Evolutionary conservation across 2,888 invertebrate genomes (phyloP).

Genomic region (Drosophila macrospina): DNA sequence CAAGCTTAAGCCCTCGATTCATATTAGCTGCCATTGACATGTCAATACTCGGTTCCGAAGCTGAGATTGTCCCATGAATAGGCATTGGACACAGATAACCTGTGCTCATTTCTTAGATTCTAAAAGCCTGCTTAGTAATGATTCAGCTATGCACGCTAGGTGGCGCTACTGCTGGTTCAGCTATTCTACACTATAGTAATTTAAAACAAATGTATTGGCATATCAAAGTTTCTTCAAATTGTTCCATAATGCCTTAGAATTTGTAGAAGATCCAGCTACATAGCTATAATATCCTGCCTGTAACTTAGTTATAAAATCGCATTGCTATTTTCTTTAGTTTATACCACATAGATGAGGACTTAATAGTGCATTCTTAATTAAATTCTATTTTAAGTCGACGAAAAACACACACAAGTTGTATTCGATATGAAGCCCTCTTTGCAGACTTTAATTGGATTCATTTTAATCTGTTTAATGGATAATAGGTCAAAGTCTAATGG

Average conservation of each 20-base stretch:
- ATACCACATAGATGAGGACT: not conserved
- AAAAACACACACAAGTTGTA: not conserved
- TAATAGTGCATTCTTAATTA: not conserved
- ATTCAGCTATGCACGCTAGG: not conserved
- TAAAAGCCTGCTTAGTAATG: not conserved
- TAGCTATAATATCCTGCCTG: too few relatives aligned
- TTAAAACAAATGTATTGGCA: too few relatives aligned
- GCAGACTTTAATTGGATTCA: not conserved
- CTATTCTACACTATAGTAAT: too few relatives aligned
- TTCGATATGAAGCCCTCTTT: not conserved
- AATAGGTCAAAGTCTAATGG: not conserved
- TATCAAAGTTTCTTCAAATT: too few relatives aligned
- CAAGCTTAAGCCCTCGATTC: not conserved
- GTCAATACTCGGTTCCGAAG: not conserved
- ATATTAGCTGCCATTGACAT: not conserved
- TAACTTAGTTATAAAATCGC: too few relatives aligned
- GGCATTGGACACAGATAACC: constrained; percentile 2
- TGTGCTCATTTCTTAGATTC: not conserved
- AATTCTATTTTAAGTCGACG: not conserved
- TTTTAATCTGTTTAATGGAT: constrained; percentile 17
- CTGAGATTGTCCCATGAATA: not conserved
- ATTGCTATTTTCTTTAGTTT: too few relatives aligned
- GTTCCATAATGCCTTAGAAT: too few relatives aligned
- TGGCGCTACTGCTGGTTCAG: not conserved
- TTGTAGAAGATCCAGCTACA: too few relatives aligned